phyloP scores from a whole-genome alignment of 2,888 invertebrate genomes.

The Erebia ligea region DNA sequence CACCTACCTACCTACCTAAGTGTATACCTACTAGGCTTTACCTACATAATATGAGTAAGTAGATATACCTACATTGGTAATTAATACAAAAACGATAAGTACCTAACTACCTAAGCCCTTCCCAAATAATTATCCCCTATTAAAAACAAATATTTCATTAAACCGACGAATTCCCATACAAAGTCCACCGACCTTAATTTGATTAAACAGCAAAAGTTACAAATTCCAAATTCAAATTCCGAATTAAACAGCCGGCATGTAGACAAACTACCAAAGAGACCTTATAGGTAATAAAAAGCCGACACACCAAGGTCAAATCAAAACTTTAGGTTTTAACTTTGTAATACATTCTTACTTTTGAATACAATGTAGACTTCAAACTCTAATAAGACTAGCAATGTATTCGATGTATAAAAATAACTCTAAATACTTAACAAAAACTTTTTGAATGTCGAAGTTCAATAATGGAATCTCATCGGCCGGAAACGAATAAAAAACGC shows the following conservation, averaged over 20 bases:
- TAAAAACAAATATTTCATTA: constrained; percentile 19
- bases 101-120: too few relatives aligned
- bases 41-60: too few relatives aligned
- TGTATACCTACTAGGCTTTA: too few relatives aligned
- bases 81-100: too few relatives aligned
- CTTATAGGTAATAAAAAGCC: constrained; percentile 51
- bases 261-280: constrained; percentile 35
- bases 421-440: constrained; percentile 27
- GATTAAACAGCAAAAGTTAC: constrained; percentile 52
- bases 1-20: too few relatives aligned
- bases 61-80: too few relatives aligned
- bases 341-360: constrained; percentile 34
- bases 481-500: constrained; percentile 82
- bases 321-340: constrained; percentile 15
- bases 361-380: not conserved
- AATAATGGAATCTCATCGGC: constrained; percentile 74
- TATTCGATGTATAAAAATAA: constrained; percentile 30
- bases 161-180: not conserved
- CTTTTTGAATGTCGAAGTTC: constrained; percentile 48
- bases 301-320: constrained; percentile 46
- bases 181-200: constrained; percentile 49
- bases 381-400: constrained; percentile 32
- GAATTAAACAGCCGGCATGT: constrained; percentile 35
- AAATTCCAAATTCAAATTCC: constrained; percentile 63
- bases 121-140: not conserved